A percentile compares a stretch with the other conserved stretches of the same genome.
Conservation (phyloP, 2,113 vertebrate species). For the Gymnogyps californianus region DNA sequence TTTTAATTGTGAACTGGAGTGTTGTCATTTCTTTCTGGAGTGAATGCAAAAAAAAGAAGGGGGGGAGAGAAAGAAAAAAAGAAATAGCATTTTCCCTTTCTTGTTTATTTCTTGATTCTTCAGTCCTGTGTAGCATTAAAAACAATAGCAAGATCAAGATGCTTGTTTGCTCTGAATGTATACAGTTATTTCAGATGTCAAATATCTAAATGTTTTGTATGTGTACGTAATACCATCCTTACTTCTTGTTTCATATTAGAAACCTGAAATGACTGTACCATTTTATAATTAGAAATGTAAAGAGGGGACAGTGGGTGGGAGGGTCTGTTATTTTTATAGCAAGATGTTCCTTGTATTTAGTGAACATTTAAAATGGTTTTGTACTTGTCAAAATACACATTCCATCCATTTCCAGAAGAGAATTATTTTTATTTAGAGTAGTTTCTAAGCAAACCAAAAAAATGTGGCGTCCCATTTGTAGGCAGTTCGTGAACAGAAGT, state of each 20-base stretch:
- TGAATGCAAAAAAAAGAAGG: not conserved
- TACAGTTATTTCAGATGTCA: conserved; percentile 56
- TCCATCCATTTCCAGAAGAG: conserved; percentile 69
- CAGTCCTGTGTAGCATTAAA: not conserved
- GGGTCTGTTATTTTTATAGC: conserved; percentile 75
- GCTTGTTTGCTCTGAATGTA: conserved; percentile 66
- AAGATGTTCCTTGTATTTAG: conserved; percentile 68
- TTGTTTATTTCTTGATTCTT: conserved; percentile 1
- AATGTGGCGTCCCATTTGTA: not conserved
- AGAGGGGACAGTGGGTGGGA: conserved; percentile 35
- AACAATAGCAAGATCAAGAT: conserved; percentile 31
- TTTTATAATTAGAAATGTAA: conserved; percentile 74
- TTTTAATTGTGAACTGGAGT: not conserved
- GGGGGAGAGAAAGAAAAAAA: accelerated
- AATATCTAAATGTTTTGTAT: conserved; percentile 50
- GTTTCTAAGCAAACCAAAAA: conserved; percentile 44
- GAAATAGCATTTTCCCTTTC: not conserved
- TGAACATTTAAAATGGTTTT: conserved; percentile 70
- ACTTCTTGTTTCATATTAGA: conserved; percentile 53
- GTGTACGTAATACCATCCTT: conserved; percentile 45
- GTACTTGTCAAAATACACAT: conserved; percentile 75
- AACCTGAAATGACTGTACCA: conserved; percentile 53
- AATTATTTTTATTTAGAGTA: conserved; percentile 58
- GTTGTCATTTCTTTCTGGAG: not conserved
- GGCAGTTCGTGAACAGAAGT: not conserved